Conservation (phyloP, 2,113 vertebrate genomes). For the Tetrax tetrax region DNA sequence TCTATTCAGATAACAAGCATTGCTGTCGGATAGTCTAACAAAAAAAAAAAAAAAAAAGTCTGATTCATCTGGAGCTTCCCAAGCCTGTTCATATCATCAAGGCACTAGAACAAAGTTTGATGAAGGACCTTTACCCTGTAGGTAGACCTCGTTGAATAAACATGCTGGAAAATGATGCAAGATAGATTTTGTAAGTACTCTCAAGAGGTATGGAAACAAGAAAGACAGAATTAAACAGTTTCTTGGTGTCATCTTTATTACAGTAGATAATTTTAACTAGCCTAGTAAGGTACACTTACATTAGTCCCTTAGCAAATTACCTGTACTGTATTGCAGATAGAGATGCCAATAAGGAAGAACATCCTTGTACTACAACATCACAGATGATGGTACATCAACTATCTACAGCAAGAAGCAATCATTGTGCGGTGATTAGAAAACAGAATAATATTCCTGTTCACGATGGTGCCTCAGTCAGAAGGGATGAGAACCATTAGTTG, state of each 20-base stretch:
- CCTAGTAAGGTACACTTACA: neutral
- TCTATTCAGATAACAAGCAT: neutral
- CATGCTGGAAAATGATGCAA: neutral
- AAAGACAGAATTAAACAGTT: neutral
- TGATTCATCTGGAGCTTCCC: neutral
- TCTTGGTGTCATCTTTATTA: neutral
- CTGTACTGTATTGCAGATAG: neutral
- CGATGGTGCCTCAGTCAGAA: neutral
- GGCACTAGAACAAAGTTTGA: neutral
- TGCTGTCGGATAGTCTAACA: neutral
- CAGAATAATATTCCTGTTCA: neutral
- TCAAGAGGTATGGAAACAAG: neutral
- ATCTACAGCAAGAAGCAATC: neutral
- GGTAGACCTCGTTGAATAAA: neutral
- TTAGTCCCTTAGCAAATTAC: neutral
- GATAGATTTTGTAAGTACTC: neutral
- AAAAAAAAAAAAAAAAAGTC: neutral
- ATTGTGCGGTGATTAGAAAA: neutral
- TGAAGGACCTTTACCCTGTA: neutral
- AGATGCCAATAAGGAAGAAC: neutral
- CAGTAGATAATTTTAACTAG: neutral
- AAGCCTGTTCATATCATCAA: neutral
- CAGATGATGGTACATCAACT: neutral
- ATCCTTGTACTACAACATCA: neutral
- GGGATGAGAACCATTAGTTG: neutral